Conservation (phyloP, 2,888 invertebrate species). For the Parnassius orleans region DNA sequence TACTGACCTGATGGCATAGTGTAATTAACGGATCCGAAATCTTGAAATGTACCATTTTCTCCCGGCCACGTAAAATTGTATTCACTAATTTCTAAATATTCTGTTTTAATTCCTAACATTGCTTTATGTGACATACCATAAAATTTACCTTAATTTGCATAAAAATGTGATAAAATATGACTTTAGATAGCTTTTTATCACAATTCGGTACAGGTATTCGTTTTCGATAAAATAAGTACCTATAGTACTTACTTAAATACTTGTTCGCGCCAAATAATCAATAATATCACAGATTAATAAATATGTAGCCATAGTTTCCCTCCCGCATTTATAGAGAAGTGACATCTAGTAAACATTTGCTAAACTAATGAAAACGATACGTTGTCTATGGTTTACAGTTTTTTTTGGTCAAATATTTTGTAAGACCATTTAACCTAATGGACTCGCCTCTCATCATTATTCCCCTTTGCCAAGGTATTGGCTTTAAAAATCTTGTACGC, state of each 20-base stretch:
- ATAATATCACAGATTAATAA: slow-evolving; percentile 6
- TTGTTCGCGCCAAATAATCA: slow-evolving; percentile 15
- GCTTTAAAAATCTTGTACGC: no score
- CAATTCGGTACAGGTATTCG: no score
- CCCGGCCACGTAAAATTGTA: slow-evolving; percentile 77
- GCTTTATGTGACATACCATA: slow-evolving; percentile 42
- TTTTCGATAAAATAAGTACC: background rate
- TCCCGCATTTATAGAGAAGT: slow-evolving; percentile 3
- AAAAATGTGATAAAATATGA: no score
- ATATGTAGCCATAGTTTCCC: no score
- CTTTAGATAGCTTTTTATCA: no score
- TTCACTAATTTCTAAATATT: slow-evolving; percentile 69
- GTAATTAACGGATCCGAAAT: slow-evolving; percentile 68
- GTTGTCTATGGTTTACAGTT: slow-evolving; percentile 6
- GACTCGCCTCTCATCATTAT: no score
- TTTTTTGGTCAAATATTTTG: background rate
- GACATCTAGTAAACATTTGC: slow-evolving; percentile 11
- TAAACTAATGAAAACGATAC: background rate
- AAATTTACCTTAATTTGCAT: slow-evolving; percentile 11
- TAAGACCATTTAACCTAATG: background rate
- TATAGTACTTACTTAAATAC: no score
- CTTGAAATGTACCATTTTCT: slow-evolving; percentile 70
- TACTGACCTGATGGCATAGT: slow-evolving; percentile 70
- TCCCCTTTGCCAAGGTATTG: no score
- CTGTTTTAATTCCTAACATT: slow-evolving; percentile 56